Percentiles rank a stretch among this genome's conserved stretches.
These are phyloP conservation scores for Oryzias curvinotus DNA, from an alignment of 2,113 vertebrate genomes.

Conservation along the genomic window DNA sequence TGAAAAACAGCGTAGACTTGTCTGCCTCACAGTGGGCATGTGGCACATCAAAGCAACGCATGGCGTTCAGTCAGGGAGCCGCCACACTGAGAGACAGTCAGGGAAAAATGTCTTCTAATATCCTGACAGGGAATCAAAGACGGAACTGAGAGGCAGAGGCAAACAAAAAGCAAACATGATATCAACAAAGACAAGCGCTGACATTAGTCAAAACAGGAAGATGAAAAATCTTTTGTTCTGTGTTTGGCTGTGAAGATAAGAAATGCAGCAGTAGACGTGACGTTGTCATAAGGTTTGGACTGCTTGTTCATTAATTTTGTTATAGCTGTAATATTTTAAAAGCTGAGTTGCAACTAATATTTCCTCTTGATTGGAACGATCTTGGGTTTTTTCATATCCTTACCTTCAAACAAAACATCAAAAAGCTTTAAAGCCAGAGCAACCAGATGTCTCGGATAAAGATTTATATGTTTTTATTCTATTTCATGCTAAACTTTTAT, in stretches of 20 bases:
- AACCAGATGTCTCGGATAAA: no score
- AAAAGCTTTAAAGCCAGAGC: no score
- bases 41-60: slow-evolving; percentile 68
- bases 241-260: slow-evolving; percentile 32
- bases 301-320: slow-evolving; percentile 10
- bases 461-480: no score
- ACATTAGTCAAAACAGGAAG: slow-evolving; percentile 69
- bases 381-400: no score
- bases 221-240: slow-evolving; percentile 49
- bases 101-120: slow-evolving; percentile 50
- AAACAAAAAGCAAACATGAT: slow-evolving; percentile 48
- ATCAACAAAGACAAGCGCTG: slow-evolving; percentile 70
- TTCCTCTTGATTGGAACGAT: no score
- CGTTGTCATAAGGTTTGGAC: neutral
- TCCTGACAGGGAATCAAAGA: slow-evolving; percentile 71
- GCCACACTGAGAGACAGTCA: slow-evolving; percentile 37
- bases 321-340: slow-evolving; percentile 1
- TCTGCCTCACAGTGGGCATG: slow-evolving; percentile 31
- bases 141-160: slow-evolving; percentile 49
- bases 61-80: slow-evolving; percentile 56
- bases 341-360: no score
- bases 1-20: slow-evolving; percentile 57
- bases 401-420: no score
- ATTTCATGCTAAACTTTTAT: no score
- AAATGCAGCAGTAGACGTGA: slow-evolving; percentile 9